A percentile compares a stretch with the other conserved stretches of the same genome.
These are phyloP conservation scores for Cynaeus angustus DNA, from an alignment of 2,888 invertebrate genomes.

Conservation along the genomic window DNA sequence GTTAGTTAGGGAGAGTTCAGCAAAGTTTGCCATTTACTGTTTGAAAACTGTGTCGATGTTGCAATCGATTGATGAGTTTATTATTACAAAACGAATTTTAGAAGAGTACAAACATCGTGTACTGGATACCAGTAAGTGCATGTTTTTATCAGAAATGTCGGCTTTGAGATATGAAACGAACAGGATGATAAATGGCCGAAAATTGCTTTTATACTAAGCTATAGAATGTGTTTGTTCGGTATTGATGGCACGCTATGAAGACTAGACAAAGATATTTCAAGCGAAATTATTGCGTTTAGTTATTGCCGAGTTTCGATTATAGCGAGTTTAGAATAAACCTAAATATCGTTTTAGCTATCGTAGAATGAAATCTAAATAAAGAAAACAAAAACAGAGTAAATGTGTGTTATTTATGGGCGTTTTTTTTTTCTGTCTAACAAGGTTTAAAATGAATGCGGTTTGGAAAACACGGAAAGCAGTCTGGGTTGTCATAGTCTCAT, in stretches of 20 bases:
- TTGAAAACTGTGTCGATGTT: slow-evolving; percentile 1
- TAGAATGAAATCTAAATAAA: neutral
- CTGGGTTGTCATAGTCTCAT: too few species aligned
- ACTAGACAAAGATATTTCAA: slow-evolving; percentile 2
- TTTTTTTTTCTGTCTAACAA: too few species aligned
- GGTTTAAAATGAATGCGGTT: too few species aligned
- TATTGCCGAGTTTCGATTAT: neutral
- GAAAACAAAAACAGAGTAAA: too few species aligned
- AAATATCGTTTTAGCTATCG: neutral
- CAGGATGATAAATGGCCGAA: slow-evolving; percentile 13
- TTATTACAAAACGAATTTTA: neutral
- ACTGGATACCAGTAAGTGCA: slow-evolving; percentile 3
- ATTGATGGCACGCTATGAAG: slow-evolving; percentile 11
- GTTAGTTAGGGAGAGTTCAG: neutral
- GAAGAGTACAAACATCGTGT: slow-evolving; percentile 1
- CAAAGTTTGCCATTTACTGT: slow-evolving; percentile 6
- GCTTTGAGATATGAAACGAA: slow-evolving; percentile 4
- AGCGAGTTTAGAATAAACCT: neutral
- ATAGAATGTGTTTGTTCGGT: slow-evolving; percentile 4
- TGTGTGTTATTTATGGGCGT: too few species aligned
- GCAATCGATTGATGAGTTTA: neutral
- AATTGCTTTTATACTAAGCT: slow-evolving; percentile 9
- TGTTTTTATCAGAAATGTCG: slow-evolving; percentile 9
- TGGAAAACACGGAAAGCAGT: too few species aligned
- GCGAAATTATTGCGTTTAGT: neutral